A percentile compares a stretch with the other conserved stretches of the same genome.
These are phyloP conservation scores for Grapholita molesta DNA, from an alignment of 1,140 invertebrate species.

Conservation along the genomic window DNA sequence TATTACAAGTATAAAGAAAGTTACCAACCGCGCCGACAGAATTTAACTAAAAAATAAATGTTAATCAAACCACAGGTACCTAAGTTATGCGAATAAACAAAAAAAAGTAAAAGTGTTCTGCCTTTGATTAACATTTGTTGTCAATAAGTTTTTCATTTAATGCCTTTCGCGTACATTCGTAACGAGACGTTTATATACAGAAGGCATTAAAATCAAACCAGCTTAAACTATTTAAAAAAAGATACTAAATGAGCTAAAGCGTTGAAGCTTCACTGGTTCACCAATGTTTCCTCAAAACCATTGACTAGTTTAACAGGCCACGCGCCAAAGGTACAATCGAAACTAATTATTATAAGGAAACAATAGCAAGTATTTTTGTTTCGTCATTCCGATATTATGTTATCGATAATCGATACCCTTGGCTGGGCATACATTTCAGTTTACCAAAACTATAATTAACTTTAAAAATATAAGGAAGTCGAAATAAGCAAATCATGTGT, in stretches of 20 bases:
- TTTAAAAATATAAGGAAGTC: slow-evolving; percentile 29
- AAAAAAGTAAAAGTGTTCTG: slow-evolving; percentile 21
- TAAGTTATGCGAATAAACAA: slow-evolving; percentile 10
- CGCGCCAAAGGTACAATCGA: slow-evolving; percentile 26
- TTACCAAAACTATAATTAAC: slow-evolving; percentile 27
- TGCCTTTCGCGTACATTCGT: slow-evolving; percentile 32
- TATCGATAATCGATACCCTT: neutral
- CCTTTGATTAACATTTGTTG: slow-evolving; percentile 33
- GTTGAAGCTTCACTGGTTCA: slow-evolving; percentile 42
- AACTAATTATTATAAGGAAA: neutral
- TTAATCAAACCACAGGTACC: slow-evolving; percentile 39
- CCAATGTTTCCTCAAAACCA: slow-evolving; percentile 50
- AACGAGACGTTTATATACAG: neutral
- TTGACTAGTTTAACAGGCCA: slow-evolving; percentile 59
- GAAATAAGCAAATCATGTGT: slow-evolving; percentile 26
- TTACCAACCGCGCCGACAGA: slow-evolving; percentile 32
- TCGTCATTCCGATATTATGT: neutral
- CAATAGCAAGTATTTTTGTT: neutral
- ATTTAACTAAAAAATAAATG: slow-evolving; percentile 47
- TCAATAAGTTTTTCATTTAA: slow-evolving; percentile 37
- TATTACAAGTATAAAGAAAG: neutral
- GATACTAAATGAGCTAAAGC: slow-evolving; percentile 49
- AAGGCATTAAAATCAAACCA: slow-evolving; percentile 43
- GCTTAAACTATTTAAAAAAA: slow-evolving; percentile 34
- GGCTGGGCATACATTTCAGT: slow-evolving; percentile 16